These are phyloP conservation scores for Pangasius mekongensis DNA, from an alignment of 2,797 vertebrate genomes.

Conservation along the genomic window DNA sequence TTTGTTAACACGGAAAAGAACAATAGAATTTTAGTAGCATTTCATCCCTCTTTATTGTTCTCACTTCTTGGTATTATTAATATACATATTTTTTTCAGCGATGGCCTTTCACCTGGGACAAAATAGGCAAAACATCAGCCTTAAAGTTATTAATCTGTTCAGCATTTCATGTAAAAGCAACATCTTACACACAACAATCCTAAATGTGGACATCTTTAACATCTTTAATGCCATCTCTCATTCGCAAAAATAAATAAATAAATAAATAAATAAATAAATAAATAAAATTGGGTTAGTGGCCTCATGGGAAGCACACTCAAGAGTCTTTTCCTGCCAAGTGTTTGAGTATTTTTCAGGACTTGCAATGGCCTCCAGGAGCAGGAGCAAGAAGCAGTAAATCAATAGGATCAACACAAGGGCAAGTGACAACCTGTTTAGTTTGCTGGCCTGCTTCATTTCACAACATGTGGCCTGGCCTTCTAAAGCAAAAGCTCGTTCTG, in stretches of 20 bases:
- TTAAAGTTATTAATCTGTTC: neutral
- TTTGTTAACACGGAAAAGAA: neutral
- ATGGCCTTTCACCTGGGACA: neutral
- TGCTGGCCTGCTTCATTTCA: constrained; percentile 79
- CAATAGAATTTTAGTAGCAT: neutral
- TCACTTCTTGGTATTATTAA: neutral
- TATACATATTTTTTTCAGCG: neutral
- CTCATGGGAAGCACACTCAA: constrained; percentile 67
- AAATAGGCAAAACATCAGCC: neutral
- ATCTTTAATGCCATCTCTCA: neutral
- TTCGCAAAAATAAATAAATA: neutral
- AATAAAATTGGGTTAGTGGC: constrained; percentile 39
- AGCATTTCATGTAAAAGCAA: neutral
- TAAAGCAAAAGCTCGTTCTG: constrained; percentile 73
- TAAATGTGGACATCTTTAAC: neutral
- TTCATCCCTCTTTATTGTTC: neutral
- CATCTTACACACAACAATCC: neutral
- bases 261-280: neutral
- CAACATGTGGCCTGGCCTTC: constrained; percentile 77
- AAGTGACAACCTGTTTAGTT: constrained; percentile 82
- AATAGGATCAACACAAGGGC: constrained; percentile 77
- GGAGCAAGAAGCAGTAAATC: constrained; percentile 79
- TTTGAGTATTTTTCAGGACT: constrained; percentile 66
- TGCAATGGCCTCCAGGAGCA: constrained; percentile 73
- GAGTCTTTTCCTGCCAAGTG: constrained; percentile 69